These are phyloP conservation scores for Pleuronectes platessa DNA, from an alignment of 2,113 vertebrate species.

Conservation along the genomic window DNA sequence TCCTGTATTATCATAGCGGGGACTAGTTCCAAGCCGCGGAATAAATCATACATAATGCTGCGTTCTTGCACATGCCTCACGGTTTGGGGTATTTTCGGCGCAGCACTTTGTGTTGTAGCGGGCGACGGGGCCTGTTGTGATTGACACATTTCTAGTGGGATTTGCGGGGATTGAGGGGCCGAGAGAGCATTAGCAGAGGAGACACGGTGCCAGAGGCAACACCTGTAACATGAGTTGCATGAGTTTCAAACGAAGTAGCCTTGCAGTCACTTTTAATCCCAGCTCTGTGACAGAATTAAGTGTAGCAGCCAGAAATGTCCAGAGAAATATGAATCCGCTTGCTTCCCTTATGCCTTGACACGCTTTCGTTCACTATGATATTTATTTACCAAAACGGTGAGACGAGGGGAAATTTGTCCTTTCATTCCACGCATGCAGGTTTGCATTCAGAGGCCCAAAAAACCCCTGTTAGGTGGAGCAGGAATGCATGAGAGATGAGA, in stretches of 20 bases:
- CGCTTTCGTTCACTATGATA: conserved; percentile 16
- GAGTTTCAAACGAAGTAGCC: conserved; percentile 38
- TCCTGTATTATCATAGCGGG: conserved; percentile 28
- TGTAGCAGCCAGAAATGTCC: background rate
- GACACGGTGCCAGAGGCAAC: conserved; percentile 64
- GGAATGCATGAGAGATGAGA: conserved; percentile 65
- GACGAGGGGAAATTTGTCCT: conserved; percentile 47
- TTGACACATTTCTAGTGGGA: conserved; percentile 64
- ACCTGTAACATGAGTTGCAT: conserved; percentile 62
- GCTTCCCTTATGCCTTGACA: conserved; percentile 5
- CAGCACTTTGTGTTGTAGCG: conserved; percentile 3
- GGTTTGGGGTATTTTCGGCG: conserved; percentile 44
- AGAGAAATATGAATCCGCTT: background rate
- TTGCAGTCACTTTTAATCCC: conserved; percentile 43
- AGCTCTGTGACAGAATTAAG: conserved; percentile 6
- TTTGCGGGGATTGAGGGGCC: conserved; percentile 44
- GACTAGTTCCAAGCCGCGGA: conserved; percentile 44
- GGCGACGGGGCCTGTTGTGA: conserved; percentile 33
- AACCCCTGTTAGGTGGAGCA: conserved; percentile 48
- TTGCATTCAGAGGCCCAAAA: conserved; percentile 40
- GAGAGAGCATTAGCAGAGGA: conserved; percentile 43
- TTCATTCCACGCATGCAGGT: conserved; percentile 40
- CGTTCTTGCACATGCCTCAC: conserved; percentile 38
- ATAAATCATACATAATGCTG: conserved; percentile 50
- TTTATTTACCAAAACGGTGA: conserved; percentile 54